Evolutionary conservation across 2,797 vertebrate species (phyloP), one percentile per base, ranked within the genome.

Genomic region (Helostoma temminkii): DNA sequence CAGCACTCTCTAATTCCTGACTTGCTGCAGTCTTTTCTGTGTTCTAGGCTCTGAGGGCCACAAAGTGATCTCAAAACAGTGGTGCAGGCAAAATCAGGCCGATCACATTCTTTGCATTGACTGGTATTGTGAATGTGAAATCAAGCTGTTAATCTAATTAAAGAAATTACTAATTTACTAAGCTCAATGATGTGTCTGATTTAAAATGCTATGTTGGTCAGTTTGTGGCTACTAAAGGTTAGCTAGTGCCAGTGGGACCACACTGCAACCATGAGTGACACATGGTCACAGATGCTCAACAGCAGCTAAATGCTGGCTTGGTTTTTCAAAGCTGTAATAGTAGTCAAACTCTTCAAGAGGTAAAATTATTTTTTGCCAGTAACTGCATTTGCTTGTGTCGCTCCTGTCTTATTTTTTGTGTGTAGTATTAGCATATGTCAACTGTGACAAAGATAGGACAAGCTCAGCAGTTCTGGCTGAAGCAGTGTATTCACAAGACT

Each of bases 401-500:
- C n/a, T n/a, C n/a, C 42, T 36, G 10, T 57, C 12, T 9, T 30
- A 52, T 54, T 39, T 26, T 43, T 11, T 61, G 8, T 26, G 6
- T 53, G 16, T 39, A 21, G 34, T 21, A 32, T 25, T 21, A 15
- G 8, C 53, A 21, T 26, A 52, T 67, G 30, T 37, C 50, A 68
- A 10, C 25, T 39, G 28, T 36, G 65, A 55, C 47, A 65, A 64
- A 66, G 39, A 76, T 19, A 45, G 66, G 42, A 24, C 36, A 25
- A 67, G n/a, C 49, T 77, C 66, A 49, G 42, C 21, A 24, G 52
- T 42, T 30, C 37, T 50, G 61, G 59, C 75, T 73, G 30, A 48
- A 46, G 65, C 62, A 53, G 64, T 73, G 60, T 61, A 66, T 86
- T 93, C 73, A 77, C 88, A 83, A 25, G 60, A n/a, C 63, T 75